Evolutionary conservation across 2,888 invertebrate genomes (phyloP).

Genomic region (Eupithecia insigniata): DNA sequence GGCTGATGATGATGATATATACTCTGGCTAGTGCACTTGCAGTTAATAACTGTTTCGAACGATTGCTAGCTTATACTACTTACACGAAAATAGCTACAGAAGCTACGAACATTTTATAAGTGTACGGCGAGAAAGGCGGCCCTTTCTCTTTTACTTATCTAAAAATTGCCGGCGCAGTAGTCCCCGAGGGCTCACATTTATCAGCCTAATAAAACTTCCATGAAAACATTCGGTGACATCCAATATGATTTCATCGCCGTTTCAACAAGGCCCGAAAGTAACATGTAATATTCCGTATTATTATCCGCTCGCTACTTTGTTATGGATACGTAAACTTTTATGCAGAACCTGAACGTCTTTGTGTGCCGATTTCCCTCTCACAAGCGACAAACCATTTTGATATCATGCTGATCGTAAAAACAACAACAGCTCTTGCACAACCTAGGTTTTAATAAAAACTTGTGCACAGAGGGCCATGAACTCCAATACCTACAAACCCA

Average conservation of each 20-base stretch:
- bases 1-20: too few relatives aligned
- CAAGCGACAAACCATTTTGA: conserved; percentile 36
- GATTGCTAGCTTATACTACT: background rate
- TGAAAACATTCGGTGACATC: conserved; percentile 77
- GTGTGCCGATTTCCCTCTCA: conserved; percentile 46
- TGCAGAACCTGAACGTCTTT: conserved; percentile 57
- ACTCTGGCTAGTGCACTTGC: too few relatives aligned
- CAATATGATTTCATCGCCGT: conserved; percentile 76
- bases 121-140: conserved; percentile 37
- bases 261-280: conserved; percentile 61
- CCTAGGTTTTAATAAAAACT: conserved; percentile 24
- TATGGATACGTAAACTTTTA: conserved; percentile 67
- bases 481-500: background rate
- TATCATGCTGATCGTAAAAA: conserved; percentile 35
- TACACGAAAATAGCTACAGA: conserved; percentile 18
- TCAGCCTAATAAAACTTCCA: conserved; percentile 78
- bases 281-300: conserved; percentile 67
- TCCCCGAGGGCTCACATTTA: conserved; percentile 74
- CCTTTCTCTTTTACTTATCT: conserved; percentile 66
- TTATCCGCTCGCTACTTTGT: conserved; percentile 65
- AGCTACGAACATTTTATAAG: conserved; percentile 15
- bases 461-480: background rate
- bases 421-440: conserved; percentile 26
- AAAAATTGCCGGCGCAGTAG: conserved; percentile 67
- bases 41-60: background rate